Conservation (phyloP, 1,140 invertebrate species). For the Trypoxylus dichotomus region DNA sequence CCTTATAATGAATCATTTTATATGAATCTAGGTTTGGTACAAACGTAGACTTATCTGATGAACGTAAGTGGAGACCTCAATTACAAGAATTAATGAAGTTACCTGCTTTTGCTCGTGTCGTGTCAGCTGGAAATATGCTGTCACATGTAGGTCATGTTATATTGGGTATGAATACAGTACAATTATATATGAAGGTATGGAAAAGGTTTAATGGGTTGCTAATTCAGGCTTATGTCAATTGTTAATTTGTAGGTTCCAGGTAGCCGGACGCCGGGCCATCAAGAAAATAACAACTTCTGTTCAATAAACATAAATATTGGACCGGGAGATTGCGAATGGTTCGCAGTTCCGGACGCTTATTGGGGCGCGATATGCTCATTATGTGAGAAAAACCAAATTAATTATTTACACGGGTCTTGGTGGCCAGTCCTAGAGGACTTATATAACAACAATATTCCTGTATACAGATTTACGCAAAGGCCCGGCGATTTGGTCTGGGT, state of each 20-base stretch:
- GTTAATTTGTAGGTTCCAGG: constrained; percentile 72
- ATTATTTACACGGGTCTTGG: constrained; percentile 98
- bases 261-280: constrained; percentile 93
- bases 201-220: not conserved
- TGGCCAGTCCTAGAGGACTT: constrained; percentile 97
- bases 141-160: constrained; percentile 98
- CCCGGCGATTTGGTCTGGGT: constrained; percentile 99
- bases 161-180: constrained; percentile 99
- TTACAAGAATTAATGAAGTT: constrained; percentile 95
- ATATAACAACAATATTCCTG: constrained; percentile 93
- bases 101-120: constrained; percentile 93
- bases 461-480: constrained; percentile 96
- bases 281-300: constrained; percentile 99
- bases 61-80: constrained; percentile 93
- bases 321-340: constrained; percentile 99
- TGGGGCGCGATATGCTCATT: constrained; percentile 93
- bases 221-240: not conserved
- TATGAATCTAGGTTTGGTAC: constrained; percentile 83
- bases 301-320: constrained; percentile 99
- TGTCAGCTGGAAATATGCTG: constrained; percentile 96
- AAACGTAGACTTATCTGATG: constrained; percentile 99
- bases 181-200: constrained; percentile 94
- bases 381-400: constrained; percentile 93
- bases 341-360: constrained; percentile 97
- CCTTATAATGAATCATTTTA: not conserved